Percentiles rank a stretch among this genome's conserved stretches.
phyloP scores from a whole-genome alignment of 1,140 invertebrate species.

The Chymomyza costata region DNA sequence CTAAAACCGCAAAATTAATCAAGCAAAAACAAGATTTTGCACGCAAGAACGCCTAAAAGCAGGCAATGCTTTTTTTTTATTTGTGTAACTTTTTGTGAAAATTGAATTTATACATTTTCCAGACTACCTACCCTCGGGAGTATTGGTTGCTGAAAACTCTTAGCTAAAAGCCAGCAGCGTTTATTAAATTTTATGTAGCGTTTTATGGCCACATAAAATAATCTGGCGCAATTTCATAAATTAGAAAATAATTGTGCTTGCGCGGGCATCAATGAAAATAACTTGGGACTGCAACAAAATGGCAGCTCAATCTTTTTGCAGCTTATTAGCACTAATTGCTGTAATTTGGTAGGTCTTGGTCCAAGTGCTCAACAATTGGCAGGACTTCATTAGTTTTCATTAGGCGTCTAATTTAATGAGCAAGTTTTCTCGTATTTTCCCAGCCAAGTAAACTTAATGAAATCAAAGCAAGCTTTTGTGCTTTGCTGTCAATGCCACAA shows the following conservation, averaged over 20 bases:
- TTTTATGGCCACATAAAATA: slow-evolving; percentile 48
- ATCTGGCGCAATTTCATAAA: slow-evolving; percentile 59
- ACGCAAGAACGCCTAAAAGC: slow-evolving; percentile 31
- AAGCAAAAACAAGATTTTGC: slow-evolving; percentile 54
- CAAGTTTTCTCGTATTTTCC: too few relatives aligned
- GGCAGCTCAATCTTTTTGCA: slow-evolving; percentile 33
- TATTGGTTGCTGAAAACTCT: slow-evolving; percentile 1
- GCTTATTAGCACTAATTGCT: slow-evolving; percentile 54
- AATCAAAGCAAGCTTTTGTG: too few relatives aligned
- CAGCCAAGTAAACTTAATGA: too few relatives aligned
- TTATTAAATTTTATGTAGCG: slow-evolving; percentile 57
- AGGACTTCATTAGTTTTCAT: slow-evolving; percentile 34
- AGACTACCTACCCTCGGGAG: background rate
- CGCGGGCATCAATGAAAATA: too few relatives aligned
- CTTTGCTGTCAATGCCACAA: too few relatives aligned
- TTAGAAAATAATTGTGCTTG: slow-evolving; percentile 53
- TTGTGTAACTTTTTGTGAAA: slow-evolving; percentile 28
- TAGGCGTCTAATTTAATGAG: slow-evolving; percentile 13
- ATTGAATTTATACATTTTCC: slow-evolving; percentile 56
- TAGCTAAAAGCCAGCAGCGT: slow-evolving; percentile 13
- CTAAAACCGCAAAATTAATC: slow-evolving; percentile 60
- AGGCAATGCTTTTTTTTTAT: slow-evolving; percentile 15
- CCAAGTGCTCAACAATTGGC: slow-evolving; percentile 14
- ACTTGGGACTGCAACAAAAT: slow-evolving; percentile 5
- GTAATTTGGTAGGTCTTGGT: slow-evolving; percentile 10